Evolutionary conservation across 2,113 vertebrate genomes (phyloP).

Genomic region (Pluvialis apricaria): DNA sequence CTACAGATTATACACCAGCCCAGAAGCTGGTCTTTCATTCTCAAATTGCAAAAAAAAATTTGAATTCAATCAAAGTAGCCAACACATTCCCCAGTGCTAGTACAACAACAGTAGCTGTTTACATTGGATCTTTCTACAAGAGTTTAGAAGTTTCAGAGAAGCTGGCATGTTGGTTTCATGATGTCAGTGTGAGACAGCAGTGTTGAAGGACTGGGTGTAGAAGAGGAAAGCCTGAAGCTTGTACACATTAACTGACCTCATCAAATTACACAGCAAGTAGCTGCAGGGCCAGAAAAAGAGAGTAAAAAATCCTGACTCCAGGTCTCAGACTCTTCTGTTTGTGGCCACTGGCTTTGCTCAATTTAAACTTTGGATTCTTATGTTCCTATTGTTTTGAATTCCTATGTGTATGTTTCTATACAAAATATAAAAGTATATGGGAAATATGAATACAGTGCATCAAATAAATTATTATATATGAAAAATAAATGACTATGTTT

Average conservation of each 20-base stretch:
- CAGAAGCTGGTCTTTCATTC: neutral
- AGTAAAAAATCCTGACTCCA: neutral
- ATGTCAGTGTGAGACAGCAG: neutral
- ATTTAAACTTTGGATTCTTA: neutral
- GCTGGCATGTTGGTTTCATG: neutral
- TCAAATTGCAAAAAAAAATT: neutral
- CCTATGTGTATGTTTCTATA: neutral
- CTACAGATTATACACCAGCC: neutral
- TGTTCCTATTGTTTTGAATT: neutral
- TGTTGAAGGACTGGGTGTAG: neutral
- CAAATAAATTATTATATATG: neutral
- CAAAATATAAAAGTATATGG: neutral
- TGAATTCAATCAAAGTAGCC: neutral
- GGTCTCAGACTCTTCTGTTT: neutral
- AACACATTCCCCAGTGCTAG: neutral
- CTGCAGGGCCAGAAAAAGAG: neutral
- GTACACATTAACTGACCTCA: neutral
- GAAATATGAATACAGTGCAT: neutral
- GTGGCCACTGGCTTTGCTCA: neutral
- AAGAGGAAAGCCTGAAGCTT: neutral
- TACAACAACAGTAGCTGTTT: neutral
- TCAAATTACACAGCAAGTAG: neutral
- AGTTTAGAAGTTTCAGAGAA: neutral
- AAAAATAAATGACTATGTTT: neutral
- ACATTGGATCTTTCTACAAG: neutral